Conservation (phyloP, 1,140 invertebrate species). For the Lordiphosa collinella region DNA sequence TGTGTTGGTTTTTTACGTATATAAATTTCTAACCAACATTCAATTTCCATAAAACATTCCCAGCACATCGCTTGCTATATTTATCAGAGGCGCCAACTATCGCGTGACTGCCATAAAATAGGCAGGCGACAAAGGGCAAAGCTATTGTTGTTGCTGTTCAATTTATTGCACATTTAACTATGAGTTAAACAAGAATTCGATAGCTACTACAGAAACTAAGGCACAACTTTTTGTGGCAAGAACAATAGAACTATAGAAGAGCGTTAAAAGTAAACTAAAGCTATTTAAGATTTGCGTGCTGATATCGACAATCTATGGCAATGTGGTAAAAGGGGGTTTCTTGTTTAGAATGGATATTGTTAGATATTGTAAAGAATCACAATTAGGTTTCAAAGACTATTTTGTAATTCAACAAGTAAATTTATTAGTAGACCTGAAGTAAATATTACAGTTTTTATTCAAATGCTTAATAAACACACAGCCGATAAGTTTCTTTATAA, state of each 20-base stretch:
- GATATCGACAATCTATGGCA: neutral
- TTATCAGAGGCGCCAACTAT: slow-evolving; percentile 45
- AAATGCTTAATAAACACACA: too few species aligned
- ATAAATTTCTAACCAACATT: slow-evolving; percentile 60
- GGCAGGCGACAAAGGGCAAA: slow-evolving; percentile 1
- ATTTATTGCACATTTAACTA: slow-evolving; percentile 67
- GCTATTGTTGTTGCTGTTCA: slow-evolving; percentile 37
- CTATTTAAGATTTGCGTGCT: slow-evolving; percentile 52
- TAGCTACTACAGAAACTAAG: slow-evolving; percentile 43
- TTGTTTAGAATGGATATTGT: too few species aligned
- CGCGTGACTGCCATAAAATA: slow-evolving; percentile 53
- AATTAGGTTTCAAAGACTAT: too few species aligned
- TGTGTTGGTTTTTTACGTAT: slow-evolving; percentile 52
- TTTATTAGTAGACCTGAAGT: too few species aligned
- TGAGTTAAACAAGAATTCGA: slow-evolving; percentile 63
- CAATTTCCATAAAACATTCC: slow-evolving; percentile 65
- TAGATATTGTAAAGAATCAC: too few species aligned
- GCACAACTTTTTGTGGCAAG: slow-evolving; percentile 34
- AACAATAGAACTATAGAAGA: slow-evolving; percentile 31
- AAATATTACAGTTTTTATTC: too few species aligned
- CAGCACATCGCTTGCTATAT: slow-evolving; percentile 54
- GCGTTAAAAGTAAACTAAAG: slow-evolving; percentile 28
- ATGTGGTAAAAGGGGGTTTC: too few species aligned
- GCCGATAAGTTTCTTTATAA: too few species aligned
- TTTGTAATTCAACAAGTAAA: too few species aligned